Evolutionary conservation across 2,113 vertebrate genomes (phyloP).

Genomic region (Ramphastos sulfuratus): DNA sequence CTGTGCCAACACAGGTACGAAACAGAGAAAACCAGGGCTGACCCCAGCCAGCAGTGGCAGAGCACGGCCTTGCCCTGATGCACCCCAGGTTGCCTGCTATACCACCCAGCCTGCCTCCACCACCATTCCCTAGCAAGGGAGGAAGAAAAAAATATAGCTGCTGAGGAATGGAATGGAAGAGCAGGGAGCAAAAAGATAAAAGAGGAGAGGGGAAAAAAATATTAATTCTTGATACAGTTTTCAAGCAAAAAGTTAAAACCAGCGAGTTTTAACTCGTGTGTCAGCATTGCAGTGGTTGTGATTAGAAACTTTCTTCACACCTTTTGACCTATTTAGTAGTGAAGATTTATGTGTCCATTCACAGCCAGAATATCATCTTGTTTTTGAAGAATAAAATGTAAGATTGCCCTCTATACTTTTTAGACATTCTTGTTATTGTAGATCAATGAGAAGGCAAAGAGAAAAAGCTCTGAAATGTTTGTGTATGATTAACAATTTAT

Average conservation of each 20-base stretch:
- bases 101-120: accelerated
- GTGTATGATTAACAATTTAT: conserved; percentile 30
- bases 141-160: not conserved
- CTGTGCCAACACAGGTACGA: accelerated
- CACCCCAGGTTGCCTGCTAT: too few species aligned
- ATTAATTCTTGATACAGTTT: not conserved
- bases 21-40: accelerated
- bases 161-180: not conserved
- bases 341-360: conserved; percentile 59
- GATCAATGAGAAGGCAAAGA: not conserved
- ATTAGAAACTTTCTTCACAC: conserved; percentile 47
- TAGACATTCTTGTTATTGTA: conserved; percentile 13
- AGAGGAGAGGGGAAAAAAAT: not conserved
- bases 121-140: not conserved
- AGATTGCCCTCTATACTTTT: conserved; percentile 35
- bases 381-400: conserved; percentile 53
- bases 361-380: conserved; percentile 37
- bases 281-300: conserved; percentile 17
- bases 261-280: not conserved
- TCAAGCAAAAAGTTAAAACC: conserved; percentile 21
- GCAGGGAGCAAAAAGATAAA: not conserved
- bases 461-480: not conserved
- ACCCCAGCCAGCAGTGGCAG: not conserved
- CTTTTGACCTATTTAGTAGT: conserved; percentile 53
- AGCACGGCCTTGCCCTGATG: accelerated